These are phyloP conservation scores for Gallinago solitaria DNA, from an alignment of 2,797 vertebrate species.

Conservation along the genomic window DNA sequence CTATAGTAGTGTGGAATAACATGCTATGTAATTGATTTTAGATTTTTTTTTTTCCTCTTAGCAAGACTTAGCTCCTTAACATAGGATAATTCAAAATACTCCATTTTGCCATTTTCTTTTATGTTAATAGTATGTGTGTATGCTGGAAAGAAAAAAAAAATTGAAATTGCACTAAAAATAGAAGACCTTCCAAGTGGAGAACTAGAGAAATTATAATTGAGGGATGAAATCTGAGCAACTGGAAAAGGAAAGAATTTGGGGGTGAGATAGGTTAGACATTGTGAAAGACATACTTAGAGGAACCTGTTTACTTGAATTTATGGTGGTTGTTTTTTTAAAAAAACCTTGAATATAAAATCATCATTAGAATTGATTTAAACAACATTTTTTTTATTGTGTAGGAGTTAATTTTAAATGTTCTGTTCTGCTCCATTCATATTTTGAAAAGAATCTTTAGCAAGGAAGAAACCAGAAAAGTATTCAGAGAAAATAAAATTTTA, in stretches of 20 bases:
- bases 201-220: not conserved
- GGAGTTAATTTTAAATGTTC: not conserved
- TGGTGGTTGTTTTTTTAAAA: not conserved
- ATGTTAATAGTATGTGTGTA: accelerated
- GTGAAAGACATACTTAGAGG: not conserved
- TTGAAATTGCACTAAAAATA: not conserved
- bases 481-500: not conserved
- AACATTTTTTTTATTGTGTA: not conserved
- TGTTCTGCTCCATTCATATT: not conserved
- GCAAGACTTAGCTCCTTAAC: not conserved
- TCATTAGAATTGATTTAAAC: not conserved
- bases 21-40: not conserved
- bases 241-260: not conserved
- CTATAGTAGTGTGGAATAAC: not conserved
- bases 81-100: not conserved
- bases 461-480: not conserved
- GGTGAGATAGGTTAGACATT: not conserved
- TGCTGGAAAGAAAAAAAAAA: not conserved
- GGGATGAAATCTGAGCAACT: not conserved
- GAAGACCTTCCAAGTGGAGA: not conserved
- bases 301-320: not conserved
- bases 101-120: accelerated
- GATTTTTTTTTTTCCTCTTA: not conserved
- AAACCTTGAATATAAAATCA: not conserved
- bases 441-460: not conserved